phyloP scores from a whole-genome alignment of 64 coral and sea anemone species.

The Stylophora pistillata region DNA sequence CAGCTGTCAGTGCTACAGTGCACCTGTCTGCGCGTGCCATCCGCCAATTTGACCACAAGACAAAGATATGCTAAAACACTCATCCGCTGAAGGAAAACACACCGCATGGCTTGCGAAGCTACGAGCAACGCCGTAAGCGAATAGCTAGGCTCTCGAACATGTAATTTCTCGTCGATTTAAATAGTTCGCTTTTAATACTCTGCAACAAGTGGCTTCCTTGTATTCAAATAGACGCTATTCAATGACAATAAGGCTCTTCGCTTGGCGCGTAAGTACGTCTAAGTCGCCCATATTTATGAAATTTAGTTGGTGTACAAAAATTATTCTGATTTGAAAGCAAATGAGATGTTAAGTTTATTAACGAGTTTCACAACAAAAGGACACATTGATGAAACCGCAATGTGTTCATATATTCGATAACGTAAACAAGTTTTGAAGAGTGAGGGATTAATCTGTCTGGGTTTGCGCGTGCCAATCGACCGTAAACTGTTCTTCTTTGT shows the following conservation, averaged over 20 bases:
- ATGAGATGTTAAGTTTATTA: not conserved
- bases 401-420: not conserved
- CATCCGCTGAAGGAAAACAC: not conserved
- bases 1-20: conserved; percentile 14
- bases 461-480: not conserved
- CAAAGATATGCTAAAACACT: conserved; percentile 18
- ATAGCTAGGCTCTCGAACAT: not conserved
- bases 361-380: not conserved
- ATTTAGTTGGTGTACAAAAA: not conserved
- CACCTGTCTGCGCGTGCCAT: not conserved
- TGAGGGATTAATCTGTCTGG: not conserved
- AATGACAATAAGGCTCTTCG: not conserved
- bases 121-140: not conserved
- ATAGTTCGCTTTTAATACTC: not conserved
- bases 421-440: conserved; percentile 15
- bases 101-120: conserved; percentile 7
- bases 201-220: not conserved
- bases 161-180: not conserved
- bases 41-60: not conserved
- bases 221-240: not conserved
- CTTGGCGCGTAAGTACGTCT: not conserved
- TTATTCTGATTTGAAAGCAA: not conserved
- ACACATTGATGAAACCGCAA: conserved; percentile 12
- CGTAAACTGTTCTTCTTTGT: not conserved
- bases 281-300: not conserved